Base-by-base conservation (phyloP, 2,797 vertebrate species). In the Semaprochilodus insignis region DNA sequence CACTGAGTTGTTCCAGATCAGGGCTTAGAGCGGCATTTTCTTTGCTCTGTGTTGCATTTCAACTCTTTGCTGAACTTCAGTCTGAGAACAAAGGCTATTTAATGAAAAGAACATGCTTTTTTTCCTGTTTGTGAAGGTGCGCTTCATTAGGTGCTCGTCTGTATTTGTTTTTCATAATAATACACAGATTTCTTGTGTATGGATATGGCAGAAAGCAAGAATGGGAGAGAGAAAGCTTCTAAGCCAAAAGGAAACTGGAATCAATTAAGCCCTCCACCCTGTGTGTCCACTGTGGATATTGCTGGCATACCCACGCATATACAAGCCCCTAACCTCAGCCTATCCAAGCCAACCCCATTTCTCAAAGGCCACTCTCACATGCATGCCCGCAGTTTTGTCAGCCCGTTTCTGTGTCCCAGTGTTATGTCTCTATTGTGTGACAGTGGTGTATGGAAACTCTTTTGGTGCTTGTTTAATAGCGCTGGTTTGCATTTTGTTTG, bases 401-500 rank as follows among this genome's bases (percentile, higher is more conserved):
- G 78, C 87, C 87, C 86, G 59, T 88, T 81, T 88, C 76, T 78
- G 86, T 87, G 81, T 84, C 81, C 85, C 87, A 85, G 55, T 83
- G 83, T 89, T 76, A 71, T 81, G 83, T 65, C 86, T 69, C 82
- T 87, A 88, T 91, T 91, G 90, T 93, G 93, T 91, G 91, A 93
- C 93, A 91, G 83, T 88, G 81, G 87, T 93, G 90, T 91, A 92
- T 94, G 94, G 93, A 94, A 95, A 93, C 90, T 90, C 88, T 93
- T 92, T 91, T 93, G 91, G 84, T 31, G 88, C 92, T 90, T 89
- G 89, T 94, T 94, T 93, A 94, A 93, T 90, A 88, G 87, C 91
- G 92, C 88, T 91, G 91, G 91, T 92, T 91, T 92, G 91, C 88
- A 87, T 88, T 89, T 91, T 85, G 86, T 83, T 87, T 88, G 87